A percentile compares a stretch with the other conserved stretches of the same genome.
phyloP scores from a whole-genome alignment of 2,113 vertebrate genomes.

The Cyanoliseus patagonus region DNA sequence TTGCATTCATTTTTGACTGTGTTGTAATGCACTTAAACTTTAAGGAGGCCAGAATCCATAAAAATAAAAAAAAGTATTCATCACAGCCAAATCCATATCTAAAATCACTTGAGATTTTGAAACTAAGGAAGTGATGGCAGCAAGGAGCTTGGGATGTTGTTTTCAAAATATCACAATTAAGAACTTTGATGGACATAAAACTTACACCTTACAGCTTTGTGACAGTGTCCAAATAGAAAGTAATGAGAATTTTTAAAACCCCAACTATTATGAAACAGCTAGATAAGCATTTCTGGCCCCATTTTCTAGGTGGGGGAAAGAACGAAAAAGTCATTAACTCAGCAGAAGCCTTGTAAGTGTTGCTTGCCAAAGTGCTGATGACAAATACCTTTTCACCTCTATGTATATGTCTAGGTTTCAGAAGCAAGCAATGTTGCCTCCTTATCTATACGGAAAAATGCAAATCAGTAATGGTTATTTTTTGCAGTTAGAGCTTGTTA shows the following conservation, averaged over 20 bases:
- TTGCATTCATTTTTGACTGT: not conserved
- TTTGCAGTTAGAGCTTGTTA: not conserved
- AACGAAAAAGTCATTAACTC: not conserved
- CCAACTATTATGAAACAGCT: not conserved
- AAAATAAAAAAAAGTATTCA: not conserved
- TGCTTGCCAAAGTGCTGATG: not conserved
- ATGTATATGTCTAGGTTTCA: not conserved
- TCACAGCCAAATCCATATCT: not conserved
- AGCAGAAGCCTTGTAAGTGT: not conserved
- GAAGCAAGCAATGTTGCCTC: not conserved
- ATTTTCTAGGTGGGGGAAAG: not conserved
- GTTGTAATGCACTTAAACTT: not conserved
- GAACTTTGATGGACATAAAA: not conserved
- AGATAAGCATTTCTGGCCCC: not conserved
- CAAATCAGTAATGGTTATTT: conserved; percentile 8
- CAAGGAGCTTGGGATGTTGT: not conserved
- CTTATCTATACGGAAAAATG: conserved; percentile 6
- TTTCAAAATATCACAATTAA: not conserved
- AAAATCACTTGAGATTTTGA: not conserved
- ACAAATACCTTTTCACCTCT: not conserved
- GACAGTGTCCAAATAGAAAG: not conserved
- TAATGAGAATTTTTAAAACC: accelerated
- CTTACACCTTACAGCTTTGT: not conserved
- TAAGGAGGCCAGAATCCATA: not conserved
- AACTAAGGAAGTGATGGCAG: not conserved